Conservation (phyloP, 2,888 invertebrate genomes). For the Troides helena region DNA sequence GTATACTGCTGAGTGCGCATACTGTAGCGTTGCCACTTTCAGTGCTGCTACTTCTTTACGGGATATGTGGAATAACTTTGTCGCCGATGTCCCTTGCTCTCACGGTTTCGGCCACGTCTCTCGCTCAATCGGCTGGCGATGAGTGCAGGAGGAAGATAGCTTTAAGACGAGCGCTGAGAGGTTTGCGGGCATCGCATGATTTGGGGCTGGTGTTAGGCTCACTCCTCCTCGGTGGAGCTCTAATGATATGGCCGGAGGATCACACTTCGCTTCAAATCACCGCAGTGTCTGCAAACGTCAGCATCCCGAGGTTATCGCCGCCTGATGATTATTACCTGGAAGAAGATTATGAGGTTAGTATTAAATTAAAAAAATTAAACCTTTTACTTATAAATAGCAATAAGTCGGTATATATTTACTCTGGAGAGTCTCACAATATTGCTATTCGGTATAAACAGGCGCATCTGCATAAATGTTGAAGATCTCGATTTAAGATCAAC, state of each 20-base stretch:
- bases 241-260: conserved; percentile 75
- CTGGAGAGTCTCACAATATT: too few relatives aligned
- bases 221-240: conserved; percentile 61
- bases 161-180: conserved; percentile 65
- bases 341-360: conserved; percentile 78
- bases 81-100: conserved; percentile 80
- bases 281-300: conserved; percentile 58
- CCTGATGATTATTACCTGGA: conserved; percentile 78
- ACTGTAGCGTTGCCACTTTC: conserved; percentile 62
- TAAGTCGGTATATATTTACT: too few relatives aligned
- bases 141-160: conserved; percentile 62
- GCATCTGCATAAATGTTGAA: too few relatives aligned
- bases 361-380: background rate
- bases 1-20: conserved; percentile 82
- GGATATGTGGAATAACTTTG: conserved; percentile 77
- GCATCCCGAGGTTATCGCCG: conserved; percentile 65
- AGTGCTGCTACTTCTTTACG: conserved; percentile 63
- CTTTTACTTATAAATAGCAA: too few relatives aligned
- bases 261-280: conserved; percentile 65
- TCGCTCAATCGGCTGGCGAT: conserved; percentile 77
- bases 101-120: conserved; percentile 79
- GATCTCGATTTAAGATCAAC: too few relatives aligned
- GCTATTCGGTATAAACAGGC: too few relatives aligned
- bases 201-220: conserved; percentile 68
- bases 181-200: conserved; percentile 70